Conservation (phyloP, 1,140 invertebrate genomes). For the Anoplophora glabripennis region DNA sequence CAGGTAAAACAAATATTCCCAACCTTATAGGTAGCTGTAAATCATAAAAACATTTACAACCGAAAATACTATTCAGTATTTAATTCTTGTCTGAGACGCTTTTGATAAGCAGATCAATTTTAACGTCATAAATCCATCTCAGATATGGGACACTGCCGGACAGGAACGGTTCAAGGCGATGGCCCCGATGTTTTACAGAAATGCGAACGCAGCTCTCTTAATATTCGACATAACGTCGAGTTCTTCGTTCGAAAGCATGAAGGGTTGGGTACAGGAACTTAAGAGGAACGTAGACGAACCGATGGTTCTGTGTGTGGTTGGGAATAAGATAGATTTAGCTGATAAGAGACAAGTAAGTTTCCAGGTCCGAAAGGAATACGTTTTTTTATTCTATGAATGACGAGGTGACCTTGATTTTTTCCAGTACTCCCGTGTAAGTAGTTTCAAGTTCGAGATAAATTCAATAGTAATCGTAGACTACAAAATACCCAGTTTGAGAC, state of each 20-base stretch:
- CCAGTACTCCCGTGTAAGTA: background rate
- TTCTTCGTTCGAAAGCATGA: constrained; percentile 69
- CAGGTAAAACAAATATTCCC: constrained; percentile 55
- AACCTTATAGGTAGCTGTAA: too few species aligned
- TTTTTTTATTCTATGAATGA: background rate
- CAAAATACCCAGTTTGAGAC: too few species aligned
- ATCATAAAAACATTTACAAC: too few species aligned
- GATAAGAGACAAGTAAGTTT: constrained; percentile 52
- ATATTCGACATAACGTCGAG: constrained; percentile 83
- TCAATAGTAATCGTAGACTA: too few species aligned
- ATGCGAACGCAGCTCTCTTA: constrained; percentile 82
- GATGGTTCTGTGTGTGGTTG: constrained; percentile 76
- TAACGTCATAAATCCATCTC: constrained; percentile 34
- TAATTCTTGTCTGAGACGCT: background rate
- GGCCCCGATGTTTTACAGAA: constrained; percentile 91
- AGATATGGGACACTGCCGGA: constrained; percentile 90
- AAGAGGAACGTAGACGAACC: constrained; percentile 71
- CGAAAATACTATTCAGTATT: too few species aligned
- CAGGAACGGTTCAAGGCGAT: constrained; percentile 82
- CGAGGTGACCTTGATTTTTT: background rate
- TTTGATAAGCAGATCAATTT: constrained; percentile 12
- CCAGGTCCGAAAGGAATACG: background rate
- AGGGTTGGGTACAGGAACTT: constrained; percentile 78
- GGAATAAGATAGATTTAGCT: constrained; percentile 79
- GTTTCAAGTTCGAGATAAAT: too few species aligned